These are phyloP conservation scores for Meriones psammophilus DNA, from an alignment of 2,797 vertebrate genomes.

Conservation along the genomic window DNA sequence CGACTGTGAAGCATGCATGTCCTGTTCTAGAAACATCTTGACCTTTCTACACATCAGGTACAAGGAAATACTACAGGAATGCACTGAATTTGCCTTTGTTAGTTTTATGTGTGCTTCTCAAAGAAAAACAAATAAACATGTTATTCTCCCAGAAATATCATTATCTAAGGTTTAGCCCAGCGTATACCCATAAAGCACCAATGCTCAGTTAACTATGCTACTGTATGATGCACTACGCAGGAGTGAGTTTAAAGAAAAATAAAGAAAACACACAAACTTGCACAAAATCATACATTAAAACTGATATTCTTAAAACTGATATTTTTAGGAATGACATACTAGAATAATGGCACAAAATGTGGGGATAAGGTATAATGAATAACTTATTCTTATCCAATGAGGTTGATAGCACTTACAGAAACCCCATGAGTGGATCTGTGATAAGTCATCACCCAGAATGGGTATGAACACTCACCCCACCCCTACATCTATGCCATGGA, in stretches of 20 bases:
- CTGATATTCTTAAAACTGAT: not conserved
- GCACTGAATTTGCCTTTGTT: not conserved
- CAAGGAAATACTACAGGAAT: not conserved
- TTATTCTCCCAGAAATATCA: constrained; percentile 67
- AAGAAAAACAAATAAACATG: not conserved
- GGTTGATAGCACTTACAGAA: not conserved
- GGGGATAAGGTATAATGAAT: not conserved
- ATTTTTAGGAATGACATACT: not conserved
- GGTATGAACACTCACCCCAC: not conserved
- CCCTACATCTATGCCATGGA: not conserved
- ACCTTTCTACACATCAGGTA: not conserved
- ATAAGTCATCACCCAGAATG: constrained; percentile 37
- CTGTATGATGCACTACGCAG: not conserved
- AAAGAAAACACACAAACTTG: not conserved
- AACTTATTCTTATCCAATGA: constrained; percentile 38
- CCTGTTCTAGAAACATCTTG: not conserved
- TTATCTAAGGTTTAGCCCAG: not conserved
- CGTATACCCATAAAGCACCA: constrained; percentile 54
- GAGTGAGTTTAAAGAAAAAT: not conserved
- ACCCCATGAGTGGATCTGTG: not conserved
- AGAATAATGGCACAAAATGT: not conserved
- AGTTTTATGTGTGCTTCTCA: constrained; percentile 46
- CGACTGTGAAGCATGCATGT: not conserved
- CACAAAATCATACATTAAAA: not conserved
- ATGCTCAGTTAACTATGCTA: constrained; percentile 20